Conservation (phyloP, 1,140 invertebrate species). For the Halesus radiatus region DNA sequence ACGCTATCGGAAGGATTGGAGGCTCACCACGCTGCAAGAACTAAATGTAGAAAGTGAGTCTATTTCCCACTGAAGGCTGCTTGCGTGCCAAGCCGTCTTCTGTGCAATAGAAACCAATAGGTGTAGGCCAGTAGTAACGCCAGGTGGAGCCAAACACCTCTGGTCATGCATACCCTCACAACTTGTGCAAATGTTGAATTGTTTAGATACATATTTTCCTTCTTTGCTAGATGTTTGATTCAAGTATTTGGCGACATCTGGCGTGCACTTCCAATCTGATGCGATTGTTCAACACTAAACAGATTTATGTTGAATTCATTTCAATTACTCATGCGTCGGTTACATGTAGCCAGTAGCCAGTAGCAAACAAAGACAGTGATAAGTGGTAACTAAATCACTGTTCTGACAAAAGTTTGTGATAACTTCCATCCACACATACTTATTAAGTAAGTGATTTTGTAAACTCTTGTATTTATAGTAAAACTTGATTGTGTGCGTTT, state of each 20-base stretch:
- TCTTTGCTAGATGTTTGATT: no score
- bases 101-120: conserved; percentile 16
- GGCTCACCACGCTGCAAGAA: conserved; percentile 87
- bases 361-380: no score
- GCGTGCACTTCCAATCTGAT: not conserved
- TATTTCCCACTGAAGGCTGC: conserved; percentile 7
- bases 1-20: conserved; percentile 88
- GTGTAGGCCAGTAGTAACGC: not conserved
- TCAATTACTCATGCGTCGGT: no score
- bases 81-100: conserved; percentile 20
- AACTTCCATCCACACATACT: no score
- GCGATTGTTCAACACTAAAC: not conserved
- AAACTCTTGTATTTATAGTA: no score
- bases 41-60: conserved; percentile 90
- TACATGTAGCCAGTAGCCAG: no score
- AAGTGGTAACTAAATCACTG: no score
- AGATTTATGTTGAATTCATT: not conserved
- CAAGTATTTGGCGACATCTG: conserved; percentile 30
- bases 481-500: no score
- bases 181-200: no score
- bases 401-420: no score
- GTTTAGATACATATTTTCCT: no score
- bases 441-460: no score
- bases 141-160: conserved; percentile 30
- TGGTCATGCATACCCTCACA: not conserved